Conservation (phyloP, 2,888 invertebrate genomes). For the Pandemis corylana region DNA sequence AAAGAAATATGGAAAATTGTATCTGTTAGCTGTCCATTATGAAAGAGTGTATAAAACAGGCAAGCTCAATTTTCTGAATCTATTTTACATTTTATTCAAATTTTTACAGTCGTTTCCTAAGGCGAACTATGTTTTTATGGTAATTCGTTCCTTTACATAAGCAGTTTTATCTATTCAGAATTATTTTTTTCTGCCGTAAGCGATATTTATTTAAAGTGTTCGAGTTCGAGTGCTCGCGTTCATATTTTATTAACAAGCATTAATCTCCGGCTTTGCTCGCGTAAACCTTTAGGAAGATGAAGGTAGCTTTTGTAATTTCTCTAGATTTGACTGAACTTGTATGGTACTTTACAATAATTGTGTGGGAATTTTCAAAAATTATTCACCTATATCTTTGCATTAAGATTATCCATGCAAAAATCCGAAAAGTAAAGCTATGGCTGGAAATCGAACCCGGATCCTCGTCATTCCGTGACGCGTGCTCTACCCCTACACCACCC, state of each 20-base stretch:
- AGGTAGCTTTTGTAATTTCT: too few species aligned
- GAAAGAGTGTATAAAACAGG: background rate
- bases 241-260: background rate
- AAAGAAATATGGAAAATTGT: background rate
- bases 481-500: too few species aligned
- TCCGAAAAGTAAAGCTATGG: too few species aligned
- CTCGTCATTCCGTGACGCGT: too few species aligned
- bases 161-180: slow-evolving; percentile 25
- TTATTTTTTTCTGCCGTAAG: slow-evolving; percentile 21
- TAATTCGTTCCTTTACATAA: slow-evolving; percentile 25
- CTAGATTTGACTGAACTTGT: too few species aligned
- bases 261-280: background rate
- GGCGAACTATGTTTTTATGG: slow-evolving; percentile 38
- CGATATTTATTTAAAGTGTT: slow-evolving; percentile 12
- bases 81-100: slow-evolving; percentile 31
- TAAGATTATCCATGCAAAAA: too few species aligned
- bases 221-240: too few species aligned
- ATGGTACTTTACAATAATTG: too few species aligned
- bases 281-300: too few species aligned
- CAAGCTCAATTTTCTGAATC: background rate
- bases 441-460: too few species aligned
- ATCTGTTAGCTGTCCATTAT: background rate
- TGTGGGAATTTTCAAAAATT: too few species aligned
- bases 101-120: slow-evolving; percentile 21
- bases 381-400: too few species aligned